Evolutionary conservation across 2,113 vertebrate genomes (phyloP).

Genomic region (Chrysochloris asiatica): DNA sequence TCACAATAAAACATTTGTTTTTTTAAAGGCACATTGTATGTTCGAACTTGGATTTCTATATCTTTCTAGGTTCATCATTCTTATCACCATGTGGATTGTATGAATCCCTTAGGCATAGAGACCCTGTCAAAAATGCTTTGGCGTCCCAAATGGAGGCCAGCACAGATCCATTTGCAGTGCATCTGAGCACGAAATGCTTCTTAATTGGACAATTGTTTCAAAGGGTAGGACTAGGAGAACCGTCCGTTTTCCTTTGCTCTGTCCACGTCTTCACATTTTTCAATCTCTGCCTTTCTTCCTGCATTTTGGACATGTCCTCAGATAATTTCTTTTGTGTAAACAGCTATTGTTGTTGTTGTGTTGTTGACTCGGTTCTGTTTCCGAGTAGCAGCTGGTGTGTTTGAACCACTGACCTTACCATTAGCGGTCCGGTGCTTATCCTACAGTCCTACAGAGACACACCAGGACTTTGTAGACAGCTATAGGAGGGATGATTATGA

Average conservation of each 20-base stretch:
- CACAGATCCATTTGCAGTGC: neutral
- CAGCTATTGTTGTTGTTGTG: too few species aligned
- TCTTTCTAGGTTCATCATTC: slow-evolving; percentile 4
- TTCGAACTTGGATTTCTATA: neutral
- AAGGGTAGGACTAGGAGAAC: neutral
- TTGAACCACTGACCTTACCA: too few species aligned
- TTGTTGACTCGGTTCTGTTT: too few species aligned
- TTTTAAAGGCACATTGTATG: too few species aligned
- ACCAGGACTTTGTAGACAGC: neutral
- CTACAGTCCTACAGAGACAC: too few species aligned
- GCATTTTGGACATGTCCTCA: neutral
- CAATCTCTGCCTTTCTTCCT: neutral
- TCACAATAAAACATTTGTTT: too few species aligned
- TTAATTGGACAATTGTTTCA: neutral
- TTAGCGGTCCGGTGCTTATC: too few species aligned
- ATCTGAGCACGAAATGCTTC: neutral
- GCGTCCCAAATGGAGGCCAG: neutral
- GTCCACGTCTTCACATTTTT: neutral
- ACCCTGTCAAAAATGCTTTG: neutral
- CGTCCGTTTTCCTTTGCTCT: neutral
- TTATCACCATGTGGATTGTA: neutral
- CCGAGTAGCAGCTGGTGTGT: too few species aligned
- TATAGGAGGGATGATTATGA: neutral
- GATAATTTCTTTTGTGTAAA: neutral
- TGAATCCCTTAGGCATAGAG: neutral